phyloP scores from a whole-genome alignment of 2,888 invertebrate species.

The Dicranocentrus wangi region DNA sequence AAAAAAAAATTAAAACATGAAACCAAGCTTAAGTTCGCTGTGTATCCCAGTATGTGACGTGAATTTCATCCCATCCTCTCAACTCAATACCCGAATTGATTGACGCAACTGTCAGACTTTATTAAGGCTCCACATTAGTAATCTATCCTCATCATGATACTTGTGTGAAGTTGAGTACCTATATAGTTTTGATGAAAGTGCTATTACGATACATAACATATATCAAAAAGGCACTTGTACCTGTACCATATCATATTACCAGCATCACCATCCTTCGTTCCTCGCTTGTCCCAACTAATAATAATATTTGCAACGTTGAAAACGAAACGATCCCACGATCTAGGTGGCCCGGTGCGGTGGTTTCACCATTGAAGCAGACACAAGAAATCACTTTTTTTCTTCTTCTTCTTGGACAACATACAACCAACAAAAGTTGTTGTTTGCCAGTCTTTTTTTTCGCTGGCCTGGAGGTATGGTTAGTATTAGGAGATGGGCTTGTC shows the following conservation, averaged over 20 bases:
- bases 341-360: slow-evolving; percentile 42
- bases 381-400: slow-evolving; percentile 8
- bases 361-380: too few relatives aligned
- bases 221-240: slow-evolving; percentile 36
- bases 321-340: slow-evolving; percentile 51
- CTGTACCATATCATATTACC: slow-evolving; percentile 35
- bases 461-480: slow-evolving; percentile 48
- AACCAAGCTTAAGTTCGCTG: neutral
- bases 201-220: neutral
- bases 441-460: slow-evolving; percentile 36
- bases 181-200: neutral
- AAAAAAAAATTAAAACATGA: slow-evolving; percentile 1
- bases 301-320: slow-evolving; percentile 43
- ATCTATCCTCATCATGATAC: slow-evolving; percentile 18
- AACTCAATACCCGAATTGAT: slow-evolving; percentile 42
- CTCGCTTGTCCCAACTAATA: slow-evolving; percentile 15
- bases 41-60: neutral
- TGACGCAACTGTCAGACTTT: slow-evolving; percentile 57
- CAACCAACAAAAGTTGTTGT: slow-evolving; percentile 32
- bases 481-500: slow-evolving; percentile 40
- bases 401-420: neutral
- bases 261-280: slow-evolving; percentile 4
- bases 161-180: neutral
- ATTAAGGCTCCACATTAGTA: slow-evolving; percentile 42
- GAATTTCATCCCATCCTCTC: neutral